phyloP scores from a whole-genome alignment of 2,113 vertebrate genomes.

The Rhinoptilus africanus region DNA sequence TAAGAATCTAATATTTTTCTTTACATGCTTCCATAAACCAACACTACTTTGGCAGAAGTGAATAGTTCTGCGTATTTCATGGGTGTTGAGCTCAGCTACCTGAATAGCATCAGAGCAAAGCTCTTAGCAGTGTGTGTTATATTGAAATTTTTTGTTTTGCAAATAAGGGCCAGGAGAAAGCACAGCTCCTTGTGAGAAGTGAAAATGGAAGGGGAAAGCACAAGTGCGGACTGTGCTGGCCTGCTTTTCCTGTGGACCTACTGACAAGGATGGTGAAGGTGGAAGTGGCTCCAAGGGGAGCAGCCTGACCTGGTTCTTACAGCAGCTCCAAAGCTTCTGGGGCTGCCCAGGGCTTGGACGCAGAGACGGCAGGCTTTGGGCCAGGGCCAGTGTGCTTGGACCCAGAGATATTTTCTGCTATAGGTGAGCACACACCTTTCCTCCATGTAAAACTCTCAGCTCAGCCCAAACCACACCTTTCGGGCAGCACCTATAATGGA shows the following conservation, averaged over 20 bases:
- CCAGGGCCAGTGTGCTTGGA: background rate
- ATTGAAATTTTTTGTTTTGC: background rate
- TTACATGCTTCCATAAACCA: background rate
- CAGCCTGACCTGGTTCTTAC: background rate
- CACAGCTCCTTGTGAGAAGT: background rate
- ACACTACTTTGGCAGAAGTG: background rate
- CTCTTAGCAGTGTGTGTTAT: background rate
- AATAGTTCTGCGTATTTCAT: background rate
- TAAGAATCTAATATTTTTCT: background rate
- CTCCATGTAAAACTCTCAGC: background rate
- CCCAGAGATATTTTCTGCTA: background rate
- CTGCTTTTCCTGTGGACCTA: background rate
- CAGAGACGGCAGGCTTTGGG: background rate
- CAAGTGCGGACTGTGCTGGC: background rate
- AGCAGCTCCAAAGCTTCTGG: background rate
- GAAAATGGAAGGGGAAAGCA: background rate
- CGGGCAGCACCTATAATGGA: background rate
- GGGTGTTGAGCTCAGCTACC: background rate
- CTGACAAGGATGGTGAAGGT: background rate
- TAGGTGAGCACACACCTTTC: background rate
- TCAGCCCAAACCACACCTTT: background rate
- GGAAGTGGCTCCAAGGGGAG: background rate
- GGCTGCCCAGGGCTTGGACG: rapidly evolving
- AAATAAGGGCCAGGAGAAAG: background rate
- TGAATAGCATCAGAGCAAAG: background rate